These are phyloP conservation scores for Drosophila persimilis DNA, from an alignment of 1,140 invertebrate species.

Conservation along the genomic window DNA sequence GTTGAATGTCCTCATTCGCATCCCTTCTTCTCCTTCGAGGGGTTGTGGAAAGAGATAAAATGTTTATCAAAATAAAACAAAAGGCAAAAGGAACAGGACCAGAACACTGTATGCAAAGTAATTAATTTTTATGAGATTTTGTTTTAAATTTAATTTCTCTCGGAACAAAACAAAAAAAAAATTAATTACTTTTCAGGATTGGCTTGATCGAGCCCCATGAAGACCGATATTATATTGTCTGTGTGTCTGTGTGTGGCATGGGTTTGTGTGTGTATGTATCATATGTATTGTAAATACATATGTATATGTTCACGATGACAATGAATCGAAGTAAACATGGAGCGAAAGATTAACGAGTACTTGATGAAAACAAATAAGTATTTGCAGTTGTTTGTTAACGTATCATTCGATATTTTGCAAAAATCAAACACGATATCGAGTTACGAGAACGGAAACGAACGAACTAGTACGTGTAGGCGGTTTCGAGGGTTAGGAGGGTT, in stretches of 20 bases:
- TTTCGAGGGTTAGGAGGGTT: background rate
- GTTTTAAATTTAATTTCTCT: constrained; percentile 58
- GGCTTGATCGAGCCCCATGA: constrained; percentile 8
- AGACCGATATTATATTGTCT: constrained; percentile 9
- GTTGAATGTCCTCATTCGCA: constrained; percentile 3
- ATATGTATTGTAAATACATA: background rate
- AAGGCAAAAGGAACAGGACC: constrained; percentile 19
- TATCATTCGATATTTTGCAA: constrained; percentile 40
- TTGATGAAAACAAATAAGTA: constrained; percentile 27
- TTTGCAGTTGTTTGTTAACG: constrained; percentile 32
- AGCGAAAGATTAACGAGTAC: constrained; percentile 35
- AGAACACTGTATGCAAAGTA: constrained; percentile 54
- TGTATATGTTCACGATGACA: constrained; percentile 39
- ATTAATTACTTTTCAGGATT: constrained; percentile 47
- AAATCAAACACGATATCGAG: constrained; percentile 55
- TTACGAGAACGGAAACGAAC: constrained; percentile 41
- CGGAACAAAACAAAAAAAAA: constrained; percentile 1
- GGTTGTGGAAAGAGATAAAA: constrained; percentile 48
- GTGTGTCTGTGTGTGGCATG: background rate
- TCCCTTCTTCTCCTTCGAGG: constrained; percentile 11
- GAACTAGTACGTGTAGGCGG: constrained; percentile 9
- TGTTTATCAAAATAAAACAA: constrained; percentile 53
- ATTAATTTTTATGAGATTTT: constrained; percentile 70
- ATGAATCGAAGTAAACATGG: constrained; percentile 29
- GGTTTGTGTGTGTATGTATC: background rate